A percentile compares a stretch with the other conserved stretches of the same genome.
These are phyloP conservation scores for Thysanoteuthis rhombus DNA, from an alignment of 2,888 invertebrate genomes.

Conservation along the genomic window DNA sequence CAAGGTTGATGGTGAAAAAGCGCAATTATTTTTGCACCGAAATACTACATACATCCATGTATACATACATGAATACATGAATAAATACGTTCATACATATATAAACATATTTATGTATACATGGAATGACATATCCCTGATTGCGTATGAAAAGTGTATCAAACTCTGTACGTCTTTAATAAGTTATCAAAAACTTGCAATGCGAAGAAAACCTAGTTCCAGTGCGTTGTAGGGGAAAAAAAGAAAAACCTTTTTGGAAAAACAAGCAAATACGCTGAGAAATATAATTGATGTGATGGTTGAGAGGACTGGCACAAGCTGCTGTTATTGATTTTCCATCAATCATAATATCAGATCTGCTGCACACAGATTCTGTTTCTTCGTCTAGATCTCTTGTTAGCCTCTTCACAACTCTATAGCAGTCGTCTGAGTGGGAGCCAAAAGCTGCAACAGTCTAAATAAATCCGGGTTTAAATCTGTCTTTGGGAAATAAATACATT, in stretches of 20 bases:
- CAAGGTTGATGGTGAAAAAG: too few relatives aligned
- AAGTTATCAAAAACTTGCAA: background rate
- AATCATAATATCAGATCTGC: background rate
- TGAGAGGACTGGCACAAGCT: conserved; percentile 12
- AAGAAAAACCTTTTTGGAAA: background rate
- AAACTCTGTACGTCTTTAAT: too few relatives aligned
- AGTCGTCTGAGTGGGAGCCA: background rate
- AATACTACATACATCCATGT: too few relatives aligned
- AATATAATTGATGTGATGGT: conserved; percentile 12
- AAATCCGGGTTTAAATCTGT: background rate
- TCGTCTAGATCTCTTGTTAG: background rate
- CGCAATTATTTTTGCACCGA: too few relatives aligned
- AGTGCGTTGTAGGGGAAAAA: background rate
- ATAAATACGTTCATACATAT: too few relatives aligned
- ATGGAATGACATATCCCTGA: too few relatives aligned
- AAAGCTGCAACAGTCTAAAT: background rate
- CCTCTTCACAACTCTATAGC: background rate
- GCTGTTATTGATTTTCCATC: background rate
- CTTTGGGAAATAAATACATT: background rate
- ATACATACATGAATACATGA: too few relatives aligned
- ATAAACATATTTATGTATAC: too few relatives aligned
- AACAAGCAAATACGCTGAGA: background rate
- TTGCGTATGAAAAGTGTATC: too few relatives aligned
- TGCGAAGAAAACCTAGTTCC: background rate
- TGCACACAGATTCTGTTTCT: background rate